Percentiles rank a stretch among this genome's conserved stretches.
Conservation (phyloP, 2,797 vertebrate species). For the Microcaecilia unicolor region DNA sequence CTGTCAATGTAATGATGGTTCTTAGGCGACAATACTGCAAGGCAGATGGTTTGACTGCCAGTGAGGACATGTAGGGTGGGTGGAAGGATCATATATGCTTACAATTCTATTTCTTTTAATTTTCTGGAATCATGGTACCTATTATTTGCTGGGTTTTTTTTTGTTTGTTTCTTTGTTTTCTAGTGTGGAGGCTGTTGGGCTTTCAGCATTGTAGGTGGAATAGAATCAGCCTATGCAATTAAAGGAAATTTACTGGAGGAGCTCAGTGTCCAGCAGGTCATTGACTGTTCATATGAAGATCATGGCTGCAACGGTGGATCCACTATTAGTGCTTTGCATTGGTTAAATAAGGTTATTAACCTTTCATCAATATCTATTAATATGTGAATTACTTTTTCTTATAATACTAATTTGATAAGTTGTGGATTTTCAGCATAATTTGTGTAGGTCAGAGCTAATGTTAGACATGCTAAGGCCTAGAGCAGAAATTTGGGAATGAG, state of each 20-base stretch:
- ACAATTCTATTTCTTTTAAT: too few species aligned
- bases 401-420: background rate
- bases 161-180: slow-evolving; percentile 1
- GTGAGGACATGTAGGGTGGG: too few species aligned
- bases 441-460: too few species aligned
- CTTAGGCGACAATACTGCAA: too few species aligned
- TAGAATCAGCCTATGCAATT: slow-evolving; percentile 69
- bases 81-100: too few species aligned
- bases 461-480: too few species aligned
- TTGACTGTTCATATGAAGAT: slow-evolving; percentile 78
- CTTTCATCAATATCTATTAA: background rate
- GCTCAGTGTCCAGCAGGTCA: slow-evolving; percentile 84
- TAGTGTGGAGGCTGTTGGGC: slow-evolving; percentile 94
- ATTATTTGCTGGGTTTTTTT: too few species aligned
- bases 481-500: too few species aligned
- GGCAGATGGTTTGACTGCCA: too few species aligned
- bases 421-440: too few species aligned
- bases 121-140: too few species aligned
- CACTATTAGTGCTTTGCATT: slow-evolving; percentile 55
- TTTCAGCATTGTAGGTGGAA: slow-evolving; percentile 74
- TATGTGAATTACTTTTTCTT: background rate
- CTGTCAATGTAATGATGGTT: too few species aligned
- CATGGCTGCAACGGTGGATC: slow-evolving; percentile 74
- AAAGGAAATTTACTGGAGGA: slow-evolving; percentile 49
- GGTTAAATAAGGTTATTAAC: slow-evolving; percentile 68